These are phyloP conservation scores for Orientallactaga sibirica DNA, from an alignment of 2,797 vertebrate species.

Conservation along the genomic window DNA sequence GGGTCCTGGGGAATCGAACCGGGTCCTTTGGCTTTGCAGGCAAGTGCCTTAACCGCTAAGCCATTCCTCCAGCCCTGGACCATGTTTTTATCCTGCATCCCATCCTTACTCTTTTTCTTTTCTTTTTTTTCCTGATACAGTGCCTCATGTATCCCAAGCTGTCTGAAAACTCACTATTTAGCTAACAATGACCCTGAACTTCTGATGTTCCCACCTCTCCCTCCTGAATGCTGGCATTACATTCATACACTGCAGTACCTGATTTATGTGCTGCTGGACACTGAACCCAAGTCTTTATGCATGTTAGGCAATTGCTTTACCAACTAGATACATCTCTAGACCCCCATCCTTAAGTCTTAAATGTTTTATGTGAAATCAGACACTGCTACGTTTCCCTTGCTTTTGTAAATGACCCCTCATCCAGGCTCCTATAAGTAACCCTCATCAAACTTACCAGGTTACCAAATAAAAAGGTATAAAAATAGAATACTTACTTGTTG, in stretches of 20 bases:
- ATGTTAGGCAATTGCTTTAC: not conserved
- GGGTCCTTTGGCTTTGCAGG: too few relatives aligned
- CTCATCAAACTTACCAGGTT: too few relatives aligned
- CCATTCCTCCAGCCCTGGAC: not conserved
- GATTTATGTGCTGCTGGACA: not conserved
- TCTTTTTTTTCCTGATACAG: not conserved
- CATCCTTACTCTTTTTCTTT: not conserved
- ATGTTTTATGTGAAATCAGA: conserved; percentile 20
- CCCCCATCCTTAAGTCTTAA: not conserved
- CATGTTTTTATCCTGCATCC: not conserved
- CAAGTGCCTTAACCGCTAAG: too few relatives aligned
- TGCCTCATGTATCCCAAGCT: not conserved
- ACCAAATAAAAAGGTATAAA: too few relatives aligned
- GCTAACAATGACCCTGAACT: not conserved
- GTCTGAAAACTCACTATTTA: not conserved
- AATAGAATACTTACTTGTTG: too few relatives aligned
- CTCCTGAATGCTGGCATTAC: not conserved
- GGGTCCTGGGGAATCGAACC: too few relatives aligned
- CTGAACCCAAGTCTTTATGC: not conserved
- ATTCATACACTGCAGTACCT: too few relatives aligned
- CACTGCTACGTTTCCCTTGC: too few relatives aligned
- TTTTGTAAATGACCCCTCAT: too few relatives aligned
- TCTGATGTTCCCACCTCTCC: not conserved
- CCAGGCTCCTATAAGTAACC: too few relatives aligned
- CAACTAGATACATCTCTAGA: not conserved